These are phyloP conservation scores for Hemichromis elongatus DNA, from an alignment of 2,113 vertebrate species.

Conservation along the genomic window DNA sequence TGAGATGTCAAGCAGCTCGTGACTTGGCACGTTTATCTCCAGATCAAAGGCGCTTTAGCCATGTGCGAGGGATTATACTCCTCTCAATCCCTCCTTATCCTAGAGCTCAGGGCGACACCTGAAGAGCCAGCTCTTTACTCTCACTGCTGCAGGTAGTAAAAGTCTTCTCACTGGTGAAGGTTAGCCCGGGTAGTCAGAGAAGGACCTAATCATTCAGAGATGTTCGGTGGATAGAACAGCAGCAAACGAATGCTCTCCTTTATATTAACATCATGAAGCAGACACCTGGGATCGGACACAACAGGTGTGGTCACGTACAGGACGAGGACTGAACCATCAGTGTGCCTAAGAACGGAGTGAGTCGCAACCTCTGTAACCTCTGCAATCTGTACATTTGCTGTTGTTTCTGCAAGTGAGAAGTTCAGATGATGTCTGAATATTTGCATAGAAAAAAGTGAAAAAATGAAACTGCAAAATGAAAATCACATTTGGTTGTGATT, in stretches of 20 bases:
- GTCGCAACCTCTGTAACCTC: neutral
- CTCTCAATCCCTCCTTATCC: slow-evolving; percentile 62
- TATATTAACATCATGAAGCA: neutral
- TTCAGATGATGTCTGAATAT: neutral
- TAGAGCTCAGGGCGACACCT: slow-evolving; percentile 37
- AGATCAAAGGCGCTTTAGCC: slow-evolving; percentile 22
- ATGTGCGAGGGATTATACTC: slow-evolving; percentile 59
- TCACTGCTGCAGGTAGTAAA: neutral
- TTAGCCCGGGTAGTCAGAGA: neutral
- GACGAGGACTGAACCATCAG: neutral
- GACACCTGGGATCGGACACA: neutral
- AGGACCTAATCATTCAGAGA: neutral
- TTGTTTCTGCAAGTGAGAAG: neutral
- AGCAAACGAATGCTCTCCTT: neutral
- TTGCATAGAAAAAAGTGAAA: too few relatives aligned
- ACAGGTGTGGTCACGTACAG: neutral
- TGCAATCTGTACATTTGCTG: neutral
- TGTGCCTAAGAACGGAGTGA: neutral
- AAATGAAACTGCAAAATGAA: neutral
- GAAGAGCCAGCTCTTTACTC: slow-evolving; percentile 17
- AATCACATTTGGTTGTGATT: neutral
- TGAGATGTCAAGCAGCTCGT: neutral
- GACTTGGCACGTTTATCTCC: slow-evolving; percentile 44
- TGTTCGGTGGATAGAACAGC: neutral
- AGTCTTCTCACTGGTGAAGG: neutral